Percentiles rank a stretch among this genome's conserved stretches.
Conservation (phyloP, 2,888 invertebrate species). For the Heteromurus nitidus region DNA sequence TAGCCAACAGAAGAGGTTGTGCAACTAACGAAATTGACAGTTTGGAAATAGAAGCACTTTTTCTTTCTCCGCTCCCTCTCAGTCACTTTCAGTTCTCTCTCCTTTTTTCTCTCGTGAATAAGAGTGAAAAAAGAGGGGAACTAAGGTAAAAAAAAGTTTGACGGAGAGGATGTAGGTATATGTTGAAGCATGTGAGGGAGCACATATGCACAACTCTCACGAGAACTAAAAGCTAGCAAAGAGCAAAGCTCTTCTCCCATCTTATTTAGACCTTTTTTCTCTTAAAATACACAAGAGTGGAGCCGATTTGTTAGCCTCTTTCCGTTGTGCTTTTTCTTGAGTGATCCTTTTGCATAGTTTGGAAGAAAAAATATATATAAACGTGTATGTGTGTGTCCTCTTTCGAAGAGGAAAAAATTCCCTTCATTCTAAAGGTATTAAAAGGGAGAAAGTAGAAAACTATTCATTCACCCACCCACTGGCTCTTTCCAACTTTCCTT, state of each 20-base stretch:
- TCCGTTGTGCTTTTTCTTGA: not conserved
- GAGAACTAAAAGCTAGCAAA: not conserved
- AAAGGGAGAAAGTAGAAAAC: slow-evolving; percentile 32
- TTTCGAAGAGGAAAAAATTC: slow-evolving; percentile 12
- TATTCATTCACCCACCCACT: slow-evolving; percentile 57
- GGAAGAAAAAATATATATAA: no score
- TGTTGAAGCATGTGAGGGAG: not conserved
- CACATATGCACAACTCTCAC: not conserved
- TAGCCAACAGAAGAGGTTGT: no score
- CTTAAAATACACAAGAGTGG: slow-evolving; percentile 11
- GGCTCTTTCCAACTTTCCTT: slow-evolving; percentile 57
- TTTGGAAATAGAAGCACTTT: no score
- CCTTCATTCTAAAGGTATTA: not conserved
- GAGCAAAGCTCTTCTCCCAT: not conserved
- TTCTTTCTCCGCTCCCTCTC: no score
- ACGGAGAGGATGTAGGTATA: not conserved
- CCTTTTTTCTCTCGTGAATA: no score
- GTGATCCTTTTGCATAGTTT: not conserved
- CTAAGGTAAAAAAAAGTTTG: not conserved
- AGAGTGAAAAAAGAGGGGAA: not conserved
- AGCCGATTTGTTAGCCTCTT: slow-evolving; percentile 36
- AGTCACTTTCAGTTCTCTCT: no score
- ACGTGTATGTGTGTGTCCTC: no score
- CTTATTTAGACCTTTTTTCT: not conserved
- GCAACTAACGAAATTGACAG: no score